phyloP scores from a whole-genome alignment of 2,888 invertebrate genomes.

The Tillus elongatus region DNA sequence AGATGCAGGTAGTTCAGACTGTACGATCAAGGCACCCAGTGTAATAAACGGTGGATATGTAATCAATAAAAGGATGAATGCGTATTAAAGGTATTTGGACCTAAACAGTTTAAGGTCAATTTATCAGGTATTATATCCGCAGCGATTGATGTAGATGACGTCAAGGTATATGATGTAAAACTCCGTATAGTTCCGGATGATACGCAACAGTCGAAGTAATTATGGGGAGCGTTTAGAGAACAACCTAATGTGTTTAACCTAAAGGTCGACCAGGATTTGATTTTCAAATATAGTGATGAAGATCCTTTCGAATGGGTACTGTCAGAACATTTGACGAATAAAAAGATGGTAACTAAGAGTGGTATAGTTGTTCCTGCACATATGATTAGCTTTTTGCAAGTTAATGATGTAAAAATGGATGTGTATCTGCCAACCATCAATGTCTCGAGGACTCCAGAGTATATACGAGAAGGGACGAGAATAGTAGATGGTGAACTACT shows the following conservation, averaged over 20 bases:
- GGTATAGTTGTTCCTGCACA: no score
- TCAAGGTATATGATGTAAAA: constrained; percentile 15
- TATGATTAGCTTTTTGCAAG: no score
- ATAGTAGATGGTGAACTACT: no score
- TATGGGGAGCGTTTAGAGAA: constrained; percentile 21
- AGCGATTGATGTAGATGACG: constrained; percentile 17
- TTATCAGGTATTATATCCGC: constrained; percentile 5
- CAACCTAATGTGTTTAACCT: constrained; percentile 16
- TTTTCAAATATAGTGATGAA: constrained; percentile 10
- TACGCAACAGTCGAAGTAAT: constrained; percentile 21
- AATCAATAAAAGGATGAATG: background rate
- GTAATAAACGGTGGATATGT: background rate
- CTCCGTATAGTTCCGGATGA: constrained; percentile 23
- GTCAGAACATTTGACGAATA: no score
- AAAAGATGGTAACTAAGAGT: no score
- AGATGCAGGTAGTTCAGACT: constrained; percentile 24
- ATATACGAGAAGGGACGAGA: no score
- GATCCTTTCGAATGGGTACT: no score
- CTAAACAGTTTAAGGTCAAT: background rate
- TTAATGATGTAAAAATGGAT: no score
- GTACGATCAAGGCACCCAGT: constrained; percentile 15
- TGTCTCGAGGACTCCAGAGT: no score
- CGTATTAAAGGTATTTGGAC: constrained; percentile 2
- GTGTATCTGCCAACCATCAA: no score
- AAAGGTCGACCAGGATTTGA: constrained; percentile 16